Evolutionary conservation across 2,888 invertebrate genomes (phyloP).

Genomic region (Nowickia ferox): DNA sequence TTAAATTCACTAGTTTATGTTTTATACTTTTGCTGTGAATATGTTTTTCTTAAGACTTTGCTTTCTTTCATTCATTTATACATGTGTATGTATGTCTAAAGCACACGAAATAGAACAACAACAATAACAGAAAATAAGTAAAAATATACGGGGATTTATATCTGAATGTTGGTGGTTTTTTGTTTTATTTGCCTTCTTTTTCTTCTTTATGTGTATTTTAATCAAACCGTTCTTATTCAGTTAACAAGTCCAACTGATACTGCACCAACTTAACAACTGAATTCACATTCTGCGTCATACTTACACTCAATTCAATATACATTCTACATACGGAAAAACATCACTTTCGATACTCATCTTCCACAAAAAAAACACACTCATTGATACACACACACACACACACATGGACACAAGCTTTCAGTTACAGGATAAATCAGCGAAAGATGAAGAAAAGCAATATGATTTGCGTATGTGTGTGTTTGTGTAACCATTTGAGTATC

Average conservation of each 20-base stretch:
- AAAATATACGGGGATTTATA: slow-evolving; percentile 57
- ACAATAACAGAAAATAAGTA: slow-evolving; percentile 50
- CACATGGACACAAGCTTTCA: neutral
- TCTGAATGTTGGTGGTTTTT: neutral
- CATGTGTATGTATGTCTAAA: slow-evolving; percentile 37
- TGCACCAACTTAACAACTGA: slow-evolving; percentile 72
- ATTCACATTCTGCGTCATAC: slow-evolving; percentile 71
- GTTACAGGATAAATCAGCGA: slow-evolving; percentile 25
- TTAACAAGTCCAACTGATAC: slow-evolving; percentile 71
- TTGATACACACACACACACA: neutral
- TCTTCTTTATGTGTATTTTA: slow-evolving; percentile 3
- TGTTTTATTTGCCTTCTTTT: slow-evolving; percentile 3
- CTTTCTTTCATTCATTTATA: neutral
- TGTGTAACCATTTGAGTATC: neutral
- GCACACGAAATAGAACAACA: slow-evolving; percentile 48
- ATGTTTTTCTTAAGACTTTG: slow-evolving; percentile 25
- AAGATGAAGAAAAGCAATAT: slow-evolving; percentile 10
- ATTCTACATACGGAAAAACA: slow-evolving; percentile 60
- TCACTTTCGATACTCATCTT: slow-evolving; percentile 34
- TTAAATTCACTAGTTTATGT: neutral
- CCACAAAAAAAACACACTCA: slow-evolving; percentile 41
- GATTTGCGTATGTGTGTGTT: neutral
- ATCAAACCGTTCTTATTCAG: slow-evolving; percentile 69
- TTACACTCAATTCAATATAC: slow-evolving; percentile 69
- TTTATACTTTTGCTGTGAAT: slow-evolving; percentile 4